These are phyloP conservation scores for Wiebesia pumilae DNA, from an alignment of 1,140 invertebrate species.

Conservation along the genomic window DNA sequence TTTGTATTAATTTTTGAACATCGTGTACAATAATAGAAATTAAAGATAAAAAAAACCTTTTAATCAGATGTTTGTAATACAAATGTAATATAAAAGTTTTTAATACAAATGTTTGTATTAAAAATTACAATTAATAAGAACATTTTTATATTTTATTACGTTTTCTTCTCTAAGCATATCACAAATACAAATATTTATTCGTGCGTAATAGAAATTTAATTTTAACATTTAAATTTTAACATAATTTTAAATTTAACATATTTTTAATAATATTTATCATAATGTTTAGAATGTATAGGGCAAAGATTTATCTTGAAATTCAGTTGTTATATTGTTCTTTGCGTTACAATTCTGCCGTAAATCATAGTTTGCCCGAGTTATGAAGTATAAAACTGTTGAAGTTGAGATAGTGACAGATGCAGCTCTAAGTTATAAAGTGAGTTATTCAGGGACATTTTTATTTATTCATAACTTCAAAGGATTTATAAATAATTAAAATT, in stretches of 20 bases:
- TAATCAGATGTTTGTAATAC: too few relatives aligned
- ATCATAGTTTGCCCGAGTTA: constrained; percentile 8
- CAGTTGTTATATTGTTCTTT: not conserved
- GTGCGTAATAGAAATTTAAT: too few relatives aligned
- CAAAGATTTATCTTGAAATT: constrained; percentile 8
- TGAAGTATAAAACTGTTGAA: not conserved
- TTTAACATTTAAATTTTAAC: too few relatives aligned
- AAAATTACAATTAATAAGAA: too few relatives aligned
- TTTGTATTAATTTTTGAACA: too few relatives aligned
- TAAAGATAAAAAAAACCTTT: too few relatives aligned
- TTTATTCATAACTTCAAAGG: not conserved
- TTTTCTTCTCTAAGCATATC: too few relatives aligned
- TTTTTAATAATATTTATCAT: not conserved
- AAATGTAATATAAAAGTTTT: too few relatives aligned
- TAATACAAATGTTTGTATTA: too few relatives aligned
- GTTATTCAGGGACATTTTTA: not conserved
- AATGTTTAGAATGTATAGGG: not conserved
- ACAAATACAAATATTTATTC: too few relatives aligned
- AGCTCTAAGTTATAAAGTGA: not conserved
- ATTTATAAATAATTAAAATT: not conserved
- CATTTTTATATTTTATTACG: too few relatives aligned
- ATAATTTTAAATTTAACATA: not conserved
- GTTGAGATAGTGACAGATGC: not conserved
- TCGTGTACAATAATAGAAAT: too few relatives aligned
- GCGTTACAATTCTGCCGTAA: not conserved